Conservation (phyloP, 2,888 invertebrate species). For the Strigamia crassipes region DNA sequence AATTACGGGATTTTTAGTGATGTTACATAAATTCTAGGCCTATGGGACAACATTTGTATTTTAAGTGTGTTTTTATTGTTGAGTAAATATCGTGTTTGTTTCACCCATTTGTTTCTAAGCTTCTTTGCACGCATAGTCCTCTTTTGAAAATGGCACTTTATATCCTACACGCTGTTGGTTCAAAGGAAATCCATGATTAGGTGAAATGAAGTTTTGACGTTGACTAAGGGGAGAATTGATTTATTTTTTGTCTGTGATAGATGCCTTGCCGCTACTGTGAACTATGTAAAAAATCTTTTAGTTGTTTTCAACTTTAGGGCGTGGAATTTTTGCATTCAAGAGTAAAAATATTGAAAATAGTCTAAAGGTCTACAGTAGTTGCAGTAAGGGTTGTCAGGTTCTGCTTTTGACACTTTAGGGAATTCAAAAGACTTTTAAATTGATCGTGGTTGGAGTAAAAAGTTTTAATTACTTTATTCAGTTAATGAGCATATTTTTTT, state of each 20-base stretch:
- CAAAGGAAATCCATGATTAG: slow-evolving; percentile 24
- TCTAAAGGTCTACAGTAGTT: neutral
- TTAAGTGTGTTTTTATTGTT: neutral
- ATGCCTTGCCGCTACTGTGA: too few species aligned
- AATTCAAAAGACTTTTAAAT: neutral
- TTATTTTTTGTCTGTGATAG: too few species aligned
- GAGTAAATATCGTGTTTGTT: neutral
- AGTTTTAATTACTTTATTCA: slow-evolving; percentile 12
- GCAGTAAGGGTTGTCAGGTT: neutral
- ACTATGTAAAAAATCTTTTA: too few species aligned
- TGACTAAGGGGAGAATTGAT: neutral
- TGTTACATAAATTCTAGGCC: too few species aligned
- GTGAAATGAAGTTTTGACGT: slow-evolving; percentile 13
- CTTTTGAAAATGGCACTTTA: neutral
- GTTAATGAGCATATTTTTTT: neutral
- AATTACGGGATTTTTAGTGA: neutral
- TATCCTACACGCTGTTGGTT: neutral
- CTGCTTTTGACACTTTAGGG: neutral
- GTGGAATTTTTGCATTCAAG: slow-evolving; percentile 10
- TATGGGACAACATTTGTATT: neutral
- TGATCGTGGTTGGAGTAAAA: neutral
- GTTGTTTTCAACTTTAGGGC: neutral
- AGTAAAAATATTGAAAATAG: neutral
- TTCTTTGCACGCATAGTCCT: neutral
- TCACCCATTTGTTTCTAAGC: slow-evolving; percentile 12